phyloP scores from a whole-genome alignment of 2,888 invertebrate genomes.

The Sarcophaga caerulescens region DNA sequence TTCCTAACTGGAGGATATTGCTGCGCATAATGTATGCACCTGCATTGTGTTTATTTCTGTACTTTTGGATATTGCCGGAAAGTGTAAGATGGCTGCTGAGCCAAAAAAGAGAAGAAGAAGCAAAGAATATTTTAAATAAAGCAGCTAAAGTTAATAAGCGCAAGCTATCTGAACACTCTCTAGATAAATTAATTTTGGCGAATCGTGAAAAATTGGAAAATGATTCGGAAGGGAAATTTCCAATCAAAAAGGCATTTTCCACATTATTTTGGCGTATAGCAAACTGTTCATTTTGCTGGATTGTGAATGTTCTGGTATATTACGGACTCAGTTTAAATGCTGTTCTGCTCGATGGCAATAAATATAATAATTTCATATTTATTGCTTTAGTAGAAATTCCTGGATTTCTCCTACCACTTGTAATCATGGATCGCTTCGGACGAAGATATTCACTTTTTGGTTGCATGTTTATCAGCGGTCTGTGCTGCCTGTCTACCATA shows the following conservation, averaged over 20 bases:
- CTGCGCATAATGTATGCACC: slow-evolving; percentile 86
- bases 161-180: slow-evolving; percentile 82
- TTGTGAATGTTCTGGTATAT: slow-evolving; percentile 89
- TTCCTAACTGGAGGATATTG: slow-evolving; percentile 86
- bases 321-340: slow-evolving; percentile 91
- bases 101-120: slow-evolving; percentile 83
- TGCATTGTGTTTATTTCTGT: slow-evolving; percentile 85
- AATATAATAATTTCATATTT: slow-evolving; percentile 88
- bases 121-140: slow-evolving; percentile 83
- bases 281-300: slow-evolving; percentile 90
- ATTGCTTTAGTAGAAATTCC: slow-evolving; percentile 86
- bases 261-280: slow-evolving; percentile 79
- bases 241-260: slow-evolving; percentile 77
- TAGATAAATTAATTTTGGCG: slow-evolving; percentile 77
- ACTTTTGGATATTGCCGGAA: slow-evolving; percentile 87
- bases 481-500: slow-evolving; percentile 78
- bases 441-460: slow-evolving; percentile 85
- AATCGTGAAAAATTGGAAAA: slow-evolving; percentile 75
- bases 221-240: slow-evolving; percentile 75
- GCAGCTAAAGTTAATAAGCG: slow-evolving; percentile 86
- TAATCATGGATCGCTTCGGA: slow-evolving; percentile 85
- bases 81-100: slow-evolving; percentile 89
- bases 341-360: slow-evolving; percentile 87
- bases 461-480: slow-evolving; percentile 85
- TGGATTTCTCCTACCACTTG: slow-evolving; percentile 85